Base-by-base conservation (phyloP, 2,113 vertebrate species). In the Sceloporus undulatus region DNA sequence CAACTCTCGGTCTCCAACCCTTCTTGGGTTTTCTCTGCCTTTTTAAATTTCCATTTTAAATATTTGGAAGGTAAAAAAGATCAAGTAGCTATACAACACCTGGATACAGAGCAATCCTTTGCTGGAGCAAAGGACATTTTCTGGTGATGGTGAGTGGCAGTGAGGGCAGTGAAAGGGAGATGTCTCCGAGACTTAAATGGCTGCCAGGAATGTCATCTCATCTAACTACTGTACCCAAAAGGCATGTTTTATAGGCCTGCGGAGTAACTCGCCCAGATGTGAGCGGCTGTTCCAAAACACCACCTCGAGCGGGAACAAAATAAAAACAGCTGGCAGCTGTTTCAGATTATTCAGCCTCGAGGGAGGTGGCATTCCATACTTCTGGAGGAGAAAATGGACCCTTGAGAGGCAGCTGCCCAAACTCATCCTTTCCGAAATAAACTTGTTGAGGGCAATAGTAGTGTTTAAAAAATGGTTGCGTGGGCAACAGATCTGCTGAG, bases 391-490 rank as follows among this genome's bases (percentile, higher is more conserved):
- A 93, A 90, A 82, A 78, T 21, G 52, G 84, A 59, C 62, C 0
- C 5, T 86, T 88, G 91, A 65, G 81, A 87, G 92, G 79, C 92
- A 93, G 83, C 92, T 90, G 85, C 80, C 88, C 68, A 66, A 74
- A 62, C 11, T 4, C 1, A 0, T 66, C 48, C 76, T 76, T 77
- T 74, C 25, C 87, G 0, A 73, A 84, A 54, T 25, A 52, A 84
- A n/a, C 65, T 84, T 90, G 0, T 34, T 34, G 34, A 34, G 34
- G 34, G 34, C 25, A 62, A 27, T 66, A 86, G 14, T 38, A 10
- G 62, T 16, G 29, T 38, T 66, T 23, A 4, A 38, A 25, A 56
- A 9, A 9, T 65, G 86, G 66, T 86, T 90, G 48, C 73, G 82
- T 86, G 34, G 42, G 54, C 2, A 10, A 80, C 18, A 9, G 79